A percentile compares a stretch with the other conserved stretches of the same genome.
phyloP scores from a whole-genome alignment of 2,888 invertebrate genomes.

The Rhogogaster chlorosoma region DNA sequence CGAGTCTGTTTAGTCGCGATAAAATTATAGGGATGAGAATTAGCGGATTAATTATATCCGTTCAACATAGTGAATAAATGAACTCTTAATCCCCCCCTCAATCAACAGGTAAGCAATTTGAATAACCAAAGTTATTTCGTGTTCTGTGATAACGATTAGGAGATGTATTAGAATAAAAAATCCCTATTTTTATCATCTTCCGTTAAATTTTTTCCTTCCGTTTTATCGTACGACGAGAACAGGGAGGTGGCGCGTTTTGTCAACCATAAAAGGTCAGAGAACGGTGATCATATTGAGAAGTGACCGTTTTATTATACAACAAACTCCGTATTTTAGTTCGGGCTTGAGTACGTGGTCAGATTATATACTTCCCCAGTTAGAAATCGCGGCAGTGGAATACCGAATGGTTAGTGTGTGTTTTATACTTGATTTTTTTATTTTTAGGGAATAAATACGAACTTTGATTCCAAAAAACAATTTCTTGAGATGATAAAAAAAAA shows the following conservation, averaged over 20 bases:
- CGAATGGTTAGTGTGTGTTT: background rate
- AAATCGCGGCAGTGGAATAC: background rate
- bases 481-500: background rate
- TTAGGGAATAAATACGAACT: background rate
- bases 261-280: background rate
- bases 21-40: background rate
- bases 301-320: constrained; percentile 18
- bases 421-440: background rate
- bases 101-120: background rate
- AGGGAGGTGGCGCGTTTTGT: background rate
- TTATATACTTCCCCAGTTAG: background rate
- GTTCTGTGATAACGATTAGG: constrained; percentile 11
- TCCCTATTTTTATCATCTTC: background rate
- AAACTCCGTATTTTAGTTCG: background rate
- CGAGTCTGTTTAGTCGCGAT: too few relatives aligned
- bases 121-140: background rate
- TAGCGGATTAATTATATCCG: background rate
- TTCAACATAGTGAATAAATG: background rate
- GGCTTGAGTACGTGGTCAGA: constrained; percentile 10
- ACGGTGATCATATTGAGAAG: background rate
- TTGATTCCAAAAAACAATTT: background rate
- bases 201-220: background rate
- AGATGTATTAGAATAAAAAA: too few relatives aligned
- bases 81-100: background rate
- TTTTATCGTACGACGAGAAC: background rate